Conservation (phyloP, 2,888 invertebrate genomes). For the Clunio marinus region DNA sequence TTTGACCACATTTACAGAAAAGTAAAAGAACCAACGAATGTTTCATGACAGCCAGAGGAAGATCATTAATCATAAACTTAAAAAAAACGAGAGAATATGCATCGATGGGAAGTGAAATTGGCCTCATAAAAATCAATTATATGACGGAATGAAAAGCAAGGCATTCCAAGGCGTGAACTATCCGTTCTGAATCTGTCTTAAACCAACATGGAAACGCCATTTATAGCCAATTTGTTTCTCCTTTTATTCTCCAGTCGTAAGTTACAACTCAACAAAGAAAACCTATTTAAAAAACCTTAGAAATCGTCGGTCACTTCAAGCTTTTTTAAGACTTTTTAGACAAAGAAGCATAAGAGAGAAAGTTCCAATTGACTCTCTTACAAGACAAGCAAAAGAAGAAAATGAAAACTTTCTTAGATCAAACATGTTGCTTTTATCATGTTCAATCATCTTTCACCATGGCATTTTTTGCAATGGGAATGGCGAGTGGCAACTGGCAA, state of each 20-base stretch:
- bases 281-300: constrained; percentile 1
- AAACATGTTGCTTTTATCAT: neutral
- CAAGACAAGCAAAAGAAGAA: too few relatives aligned
- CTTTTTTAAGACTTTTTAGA: too few relatives aligned
- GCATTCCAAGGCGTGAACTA: constrained; percentile 1
- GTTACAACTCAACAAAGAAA: too few relatives aligned
- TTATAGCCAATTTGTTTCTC: neutral
- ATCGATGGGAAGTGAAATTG: neutral
- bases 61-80: too few relatives aligned
- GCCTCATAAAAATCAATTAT: constrained; percentile 9
- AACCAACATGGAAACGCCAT: neutral
- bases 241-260: too few relatives aligned
- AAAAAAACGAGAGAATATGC: neutral
- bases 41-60: too few relatives aligned
- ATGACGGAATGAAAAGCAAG: neutral
- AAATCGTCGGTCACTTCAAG: neutral
- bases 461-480: neutral
- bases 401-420: constrained; percentile 1
- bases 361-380: neutral
- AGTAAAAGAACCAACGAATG: neutral
- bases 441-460: constrained; percentile 6
- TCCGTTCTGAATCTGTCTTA: constrained; percentile 6
- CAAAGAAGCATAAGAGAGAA: too few relatives aligned
- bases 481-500: too few relatives aligned
- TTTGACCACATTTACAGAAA: neutral